Base-by-base conservation (phyloP, 2,888 invertebrate species). In the Aphodius sticticus region DNA sequence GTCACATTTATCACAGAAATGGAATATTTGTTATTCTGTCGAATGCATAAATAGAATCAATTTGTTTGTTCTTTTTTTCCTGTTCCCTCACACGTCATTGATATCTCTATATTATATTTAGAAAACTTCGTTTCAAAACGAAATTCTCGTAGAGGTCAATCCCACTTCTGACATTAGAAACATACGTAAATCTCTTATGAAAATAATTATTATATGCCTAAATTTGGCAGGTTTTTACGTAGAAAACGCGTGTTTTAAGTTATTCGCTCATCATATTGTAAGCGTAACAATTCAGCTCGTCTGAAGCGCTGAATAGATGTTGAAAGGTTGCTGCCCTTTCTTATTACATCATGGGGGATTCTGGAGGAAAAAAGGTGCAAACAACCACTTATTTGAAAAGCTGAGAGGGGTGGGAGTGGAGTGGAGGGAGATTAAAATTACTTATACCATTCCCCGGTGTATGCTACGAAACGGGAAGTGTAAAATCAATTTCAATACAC, bases 401-500 rank as follows among this genome's bases (percentile, higher is more conserved):
- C 12, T 53, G 53, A 53, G 53, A 53, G 7, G 53, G 53, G 26
- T n/a, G 12, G 53, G 12, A 53, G 53, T 53, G 12, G 53, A 53
- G 53, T 53, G 36, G 79, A 70, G 69, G 69, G 77, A 77, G 79
- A 79, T 79, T 79, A 79, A 79, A 79, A 78, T 80, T 80, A 69
- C 77, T 80, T 77, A 78, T 80, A 77, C 78, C 75, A 76, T 75
- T 38, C 76, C 70, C 70, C 16, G 69, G 69, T 37, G 78, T 38
- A 37, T 70, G 78, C 70, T 80, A 71, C 26, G 53, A 37, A 53
- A 38, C 76, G 70, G 77, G 70, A 76, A 76, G 78, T 80, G 76
- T 53, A 80, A 80, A 80, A 80, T 80, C 80, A 80, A 80, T 80
- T 80, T 76, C 38, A 80, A 80, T 71, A 76, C 36, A 37, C 69